Evolutionary conservation across 1,140 invertebrate species (phyloP).

Genomic region (Oryctes rhinoceros): DNA sequence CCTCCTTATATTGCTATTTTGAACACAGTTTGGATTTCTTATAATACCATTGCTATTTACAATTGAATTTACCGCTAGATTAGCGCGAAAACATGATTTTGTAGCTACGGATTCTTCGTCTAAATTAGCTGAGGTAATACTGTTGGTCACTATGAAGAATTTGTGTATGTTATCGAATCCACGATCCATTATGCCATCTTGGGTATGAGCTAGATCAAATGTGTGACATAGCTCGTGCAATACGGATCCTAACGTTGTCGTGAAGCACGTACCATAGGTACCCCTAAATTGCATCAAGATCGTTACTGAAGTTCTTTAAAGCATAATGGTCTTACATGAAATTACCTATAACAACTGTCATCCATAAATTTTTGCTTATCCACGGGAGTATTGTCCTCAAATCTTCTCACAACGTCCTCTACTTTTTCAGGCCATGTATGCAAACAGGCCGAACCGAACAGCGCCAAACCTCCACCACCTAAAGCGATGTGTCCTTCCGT

Average conservation of each 20-base stretch:
- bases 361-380: conserved; percentile 75
- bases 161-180: conserved; percentile 90
- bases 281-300: conserved; percentile 63
- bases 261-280: conserved; percentile 87
- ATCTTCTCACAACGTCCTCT: conserved; percentile 71
- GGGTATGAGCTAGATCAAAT: conserved; percentile 92
- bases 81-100: conserved; percentile 41
- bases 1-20: conserved; percentile 48
- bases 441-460: conserved; percentile 90
- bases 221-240: conserved; percentile 95
- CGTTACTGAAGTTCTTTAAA: too few species aligned
- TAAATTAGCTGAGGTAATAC: conserved; percentile 58
- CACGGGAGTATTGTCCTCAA: conserved; percentile 64
- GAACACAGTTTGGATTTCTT: conserved; percentile 46
- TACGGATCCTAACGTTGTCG: conserved; percentile 91
- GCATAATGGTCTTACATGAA: background rate
- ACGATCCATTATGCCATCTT: conserved; percentile 91
- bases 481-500: conserved; percentile 87
- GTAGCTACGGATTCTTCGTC: background rate
- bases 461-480: conserved; percentile 87
- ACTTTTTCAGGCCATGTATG: conserved; percentile 87
- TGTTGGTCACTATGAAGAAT: conserved; percentile 70
- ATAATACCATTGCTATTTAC: conserved; percentile 64
- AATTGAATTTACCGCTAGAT: conserved; percentile 60
- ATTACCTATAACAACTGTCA: conserved; percentile 73